These are phyloP conservation scores for Sarcophaga bullata DNA, from an alignment of 1,140 invertebrate species.

Conservation along the genomic window DNA sequence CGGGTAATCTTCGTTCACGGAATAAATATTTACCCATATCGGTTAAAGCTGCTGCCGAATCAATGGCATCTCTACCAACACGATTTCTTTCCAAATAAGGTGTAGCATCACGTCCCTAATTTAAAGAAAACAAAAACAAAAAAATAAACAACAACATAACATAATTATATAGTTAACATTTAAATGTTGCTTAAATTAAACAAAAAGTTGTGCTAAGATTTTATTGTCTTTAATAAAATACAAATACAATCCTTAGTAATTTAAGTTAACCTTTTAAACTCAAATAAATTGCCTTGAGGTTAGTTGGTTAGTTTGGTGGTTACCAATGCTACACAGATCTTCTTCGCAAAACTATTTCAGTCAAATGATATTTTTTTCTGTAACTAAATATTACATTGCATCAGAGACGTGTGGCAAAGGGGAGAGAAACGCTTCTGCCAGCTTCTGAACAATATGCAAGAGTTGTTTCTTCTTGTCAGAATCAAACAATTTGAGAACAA, in stretches of 20 bases:
- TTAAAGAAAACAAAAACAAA: conserved; percentile 49
- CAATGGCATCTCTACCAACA: conserved; percentile 91
- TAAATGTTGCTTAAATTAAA: neutral
- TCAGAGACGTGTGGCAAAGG: neutral
- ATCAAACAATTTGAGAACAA: no score
- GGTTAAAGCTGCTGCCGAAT: conserved; percentile 91
- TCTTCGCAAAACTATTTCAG: neutral
- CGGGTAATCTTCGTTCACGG: conserved; percentile 89
- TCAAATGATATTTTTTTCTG: neutral
- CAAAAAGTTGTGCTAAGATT: neutral
- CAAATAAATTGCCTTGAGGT: neutral
- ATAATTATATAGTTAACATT: conserved; percentile 38
- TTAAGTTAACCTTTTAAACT: neutral
- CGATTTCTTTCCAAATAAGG: conserved; percentile 93
- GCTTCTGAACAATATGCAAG: neutral
- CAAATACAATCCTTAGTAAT: neutral
- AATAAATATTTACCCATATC: conserved; percentile 98
- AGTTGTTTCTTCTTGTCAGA: no score
- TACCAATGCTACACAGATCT: neutral
- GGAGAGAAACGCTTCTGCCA: neutral
- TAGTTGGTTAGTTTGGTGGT: neutral
- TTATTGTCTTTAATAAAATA: no score
- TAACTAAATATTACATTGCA: no score
- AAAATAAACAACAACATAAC: neutral
- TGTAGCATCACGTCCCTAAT: conserved; percentile 90